Evolutionary conservation across 2,113 vertebrate genomes (phyloP).

Genomic region (Austrofundulus limnaeus): DNA sequence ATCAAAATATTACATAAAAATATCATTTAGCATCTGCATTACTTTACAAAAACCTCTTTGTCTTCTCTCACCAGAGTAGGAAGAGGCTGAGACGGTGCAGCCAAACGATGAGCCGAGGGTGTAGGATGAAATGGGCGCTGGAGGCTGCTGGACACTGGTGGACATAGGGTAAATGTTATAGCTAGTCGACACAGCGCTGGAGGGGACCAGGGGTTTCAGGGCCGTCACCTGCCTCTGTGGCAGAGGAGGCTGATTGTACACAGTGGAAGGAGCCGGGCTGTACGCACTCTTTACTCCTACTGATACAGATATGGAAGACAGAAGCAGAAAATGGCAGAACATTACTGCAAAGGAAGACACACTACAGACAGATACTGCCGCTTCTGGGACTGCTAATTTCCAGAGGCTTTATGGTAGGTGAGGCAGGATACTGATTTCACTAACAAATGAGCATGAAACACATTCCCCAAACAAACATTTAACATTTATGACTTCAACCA

Average conservation of each 20-base stretch:
- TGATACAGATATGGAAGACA: conserved; percentile 3
- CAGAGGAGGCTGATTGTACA: conserved; percentile 73
- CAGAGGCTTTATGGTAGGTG: conserved; percentile 8
- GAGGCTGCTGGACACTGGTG: conserved; percentile 71
- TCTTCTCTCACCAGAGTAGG: conserved; percentile 72
- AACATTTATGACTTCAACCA: too few species aligned
- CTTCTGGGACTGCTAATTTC: neutral
- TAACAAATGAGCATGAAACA: conserved; percentile 4
- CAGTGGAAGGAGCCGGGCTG: conserved; percentile 60
- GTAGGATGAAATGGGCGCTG: conserved; percentile 72
- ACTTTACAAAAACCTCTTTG: neutral
- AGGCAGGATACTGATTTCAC: conserved; percentile 17
- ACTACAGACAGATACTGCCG: neutral
- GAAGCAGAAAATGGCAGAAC: neutral
- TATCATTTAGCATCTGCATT: too few species aligned
- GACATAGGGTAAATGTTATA: conserved; percentile 74
- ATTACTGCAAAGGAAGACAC: neutral
- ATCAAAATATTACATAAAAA: neutral
- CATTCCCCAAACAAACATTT: neutral
- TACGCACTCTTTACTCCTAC: conserved; percentile 74
- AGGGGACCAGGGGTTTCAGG: conserved; percentile 66
- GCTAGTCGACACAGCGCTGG: conserved; percentile 69
- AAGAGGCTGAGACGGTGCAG: conserved; percentile 63
- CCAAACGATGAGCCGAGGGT: conserved; percentile 74
- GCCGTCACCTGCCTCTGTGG: conserved; percentile 73